Conservation (phyloP, 2,797 vertebrate genomes). For the Hyperoplus immaculatus region DNA sequence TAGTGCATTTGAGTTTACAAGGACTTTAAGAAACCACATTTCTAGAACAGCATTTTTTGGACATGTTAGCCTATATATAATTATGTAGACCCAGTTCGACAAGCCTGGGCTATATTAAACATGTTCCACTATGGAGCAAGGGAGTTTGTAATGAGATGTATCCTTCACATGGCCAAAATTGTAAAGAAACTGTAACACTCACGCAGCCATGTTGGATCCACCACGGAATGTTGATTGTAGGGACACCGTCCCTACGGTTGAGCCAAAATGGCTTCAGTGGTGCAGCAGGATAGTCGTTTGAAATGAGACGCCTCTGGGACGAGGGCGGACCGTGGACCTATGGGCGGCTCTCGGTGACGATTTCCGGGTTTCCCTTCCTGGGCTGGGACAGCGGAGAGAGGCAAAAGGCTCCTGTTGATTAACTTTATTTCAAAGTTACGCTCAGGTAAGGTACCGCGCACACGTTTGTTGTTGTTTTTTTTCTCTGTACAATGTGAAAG, state of each 20-base stretch:
- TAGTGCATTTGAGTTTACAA: no score
- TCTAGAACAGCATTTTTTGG: no score
- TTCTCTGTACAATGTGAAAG: neutral
- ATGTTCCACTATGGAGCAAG: neutral
- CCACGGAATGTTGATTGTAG: rapidly evolving
- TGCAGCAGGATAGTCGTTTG: conserved; percentile 23
- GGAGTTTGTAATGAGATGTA: no score
- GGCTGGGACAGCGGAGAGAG: conserved; percentile 78
- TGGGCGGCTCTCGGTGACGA: conserved; percentile 47
- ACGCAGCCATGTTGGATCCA: conserved; percentile 80
- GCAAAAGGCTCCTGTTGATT: conserved; percentile 54
- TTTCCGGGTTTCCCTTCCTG: conserved; percentile 89
- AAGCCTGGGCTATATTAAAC: neutral
- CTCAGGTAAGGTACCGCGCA: conserved; percentile 82
- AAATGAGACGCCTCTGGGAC: conserved; percentile 53
- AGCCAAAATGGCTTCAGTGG: conserved; percentile 82
- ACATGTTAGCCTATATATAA: neutral
- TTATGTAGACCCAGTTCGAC: neutral
- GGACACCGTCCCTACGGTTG: neutral
- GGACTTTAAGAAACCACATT: no score
- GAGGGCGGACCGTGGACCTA: conserved; percentile 67
- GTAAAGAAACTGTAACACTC: conserved; percentile 53
- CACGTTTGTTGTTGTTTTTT: conserved; percentile 3
- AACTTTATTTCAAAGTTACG: conserved; percentile 63
- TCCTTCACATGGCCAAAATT: neutral